These are phyloP conservation scores for Gobius niger DNA, from an alignment of 2,113 vertebrate species.

Conservation along the genomic window DNA sequence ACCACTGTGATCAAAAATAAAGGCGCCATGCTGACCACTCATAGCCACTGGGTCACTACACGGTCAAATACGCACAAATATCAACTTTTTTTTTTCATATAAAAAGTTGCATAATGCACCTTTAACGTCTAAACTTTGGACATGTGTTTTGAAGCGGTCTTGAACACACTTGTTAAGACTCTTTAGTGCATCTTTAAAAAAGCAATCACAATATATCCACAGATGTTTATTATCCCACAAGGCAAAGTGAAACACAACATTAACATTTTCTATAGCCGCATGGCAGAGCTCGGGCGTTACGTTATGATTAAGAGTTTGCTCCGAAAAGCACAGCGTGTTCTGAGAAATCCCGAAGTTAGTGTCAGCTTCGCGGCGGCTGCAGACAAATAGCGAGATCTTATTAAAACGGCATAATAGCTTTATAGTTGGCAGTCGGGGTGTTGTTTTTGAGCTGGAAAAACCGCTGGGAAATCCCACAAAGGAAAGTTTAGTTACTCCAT, in stretches of 20 bases:
- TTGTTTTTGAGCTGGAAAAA: constrained; percentile 30
- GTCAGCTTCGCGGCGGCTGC: constrained; percentile 1
- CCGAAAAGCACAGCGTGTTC: not conserved
- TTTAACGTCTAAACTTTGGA: too few species aligned
- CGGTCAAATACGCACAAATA: too few species aligned
- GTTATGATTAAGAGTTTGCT: not conserved
- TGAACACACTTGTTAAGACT: not conserved
- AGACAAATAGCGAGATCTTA: constrained; percentile 25
- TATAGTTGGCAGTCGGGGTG: constrained; percentile 24
- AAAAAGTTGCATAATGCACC: too few species aligned
- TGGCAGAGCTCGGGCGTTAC: not conserved
- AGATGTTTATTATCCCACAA: not conserved
- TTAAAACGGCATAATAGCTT: constrained; percentile 32
- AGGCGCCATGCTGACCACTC: too few species aligned
- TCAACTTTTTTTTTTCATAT: too few species aligned
- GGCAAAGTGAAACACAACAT: not conserved
- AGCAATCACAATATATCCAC: not conserved
- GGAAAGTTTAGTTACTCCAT: constrained; percentile 25
- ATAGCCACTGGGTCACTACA: too few species aligned
- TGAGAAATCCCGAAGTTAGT: constrained; percentile 10
- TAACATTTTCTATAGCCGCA: not conserved
- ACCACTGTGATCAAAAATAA: too few species aligned
- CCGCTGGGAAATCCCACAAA: constrained; percentile 6
- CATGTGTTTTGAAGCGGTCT: not conserved
- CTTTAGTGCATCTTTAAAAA: not conserved